Evolutionary conservation across 2,797 vertebrate genomes (phyloP).

Genomic region (Galaxias olidus): DNA sequence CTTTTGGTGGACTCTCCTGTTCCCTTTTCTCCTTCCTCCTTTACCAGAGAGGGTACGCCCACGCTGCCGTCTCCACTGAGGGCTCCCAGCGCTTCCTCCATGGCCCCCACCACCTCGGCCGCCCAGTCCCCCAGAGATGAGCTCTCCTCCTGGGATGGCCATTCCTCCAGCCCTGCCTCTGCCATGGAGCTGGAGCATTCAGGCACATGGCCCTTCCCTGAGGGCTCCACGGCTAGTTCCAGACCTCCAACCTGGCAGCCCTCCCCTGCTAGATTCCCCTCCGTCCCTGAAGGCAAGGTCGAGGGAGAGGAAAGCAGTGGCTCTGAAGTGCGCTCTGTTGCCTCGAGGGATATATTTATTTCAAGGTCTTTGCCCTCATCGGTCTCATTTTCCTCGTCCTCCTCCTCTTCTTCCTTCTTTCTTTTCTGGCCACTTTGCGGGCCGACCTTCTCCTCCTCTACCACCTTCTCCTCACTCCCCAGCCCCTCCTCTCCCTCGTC

Average conservation of each 20-base stretch:
- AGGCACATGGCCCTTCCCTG: slow-evolving; percentile 17
- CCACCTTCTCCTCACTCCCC: slow-evolving; percentile 19
- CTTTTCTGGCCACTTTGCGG: slow-evolving; percentile 15
- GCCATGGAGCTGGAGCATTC: slow-evolving; percentile 28
- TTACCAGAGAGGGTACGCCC: background rate
- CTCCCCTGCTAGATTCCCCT: slow-evolving; percentile 38
- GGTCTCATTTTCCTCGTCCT: slow-evolving; percentile 44
- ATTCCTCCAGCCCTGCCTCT: slow-evolving; percentile 59
- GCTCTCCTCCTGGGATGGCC: slow-evolving; percentile 58
- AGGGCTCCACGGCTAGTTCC: slow-evolving; percentile 41
- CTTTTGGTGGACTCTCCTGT: slow-evolving; percentile 15
- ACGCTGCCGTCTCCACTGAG: slow-evolving; percentile 51
- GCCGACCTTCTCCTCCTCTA: slow-evolving; percentile 11
- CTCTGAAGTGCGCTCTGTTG: slow-evolving; percentile 12
- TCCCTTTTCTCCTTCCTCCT: slow-evolving; percentile 21
- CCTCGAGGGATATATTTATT: background rate
- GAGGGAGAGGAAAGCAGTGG: slow-evolving; percentile 6
- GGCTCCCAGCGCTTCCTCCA: slow-evolving; percentile 63
- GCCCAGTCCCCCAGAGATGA: slow-evolving; percentile 65
- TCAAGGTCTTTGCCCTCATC: slow-evolving; percentile 52
- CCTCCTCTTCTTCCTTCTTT: slow-evolving; percentile 45
- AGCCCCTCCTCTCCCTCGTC: slow-evolving; percentile 63
- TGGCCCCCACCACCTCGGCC: slow-evolving; percentile 64
- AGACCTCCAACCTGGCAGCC: slow-evolving; percentile 48
- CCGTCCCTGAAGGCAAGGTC: slow-evolving; percentile 32